Base-by-base conservation (phyloP, 2,797 vertebrate genomes). In the Erpetoichthys calabaricus region DNA sequence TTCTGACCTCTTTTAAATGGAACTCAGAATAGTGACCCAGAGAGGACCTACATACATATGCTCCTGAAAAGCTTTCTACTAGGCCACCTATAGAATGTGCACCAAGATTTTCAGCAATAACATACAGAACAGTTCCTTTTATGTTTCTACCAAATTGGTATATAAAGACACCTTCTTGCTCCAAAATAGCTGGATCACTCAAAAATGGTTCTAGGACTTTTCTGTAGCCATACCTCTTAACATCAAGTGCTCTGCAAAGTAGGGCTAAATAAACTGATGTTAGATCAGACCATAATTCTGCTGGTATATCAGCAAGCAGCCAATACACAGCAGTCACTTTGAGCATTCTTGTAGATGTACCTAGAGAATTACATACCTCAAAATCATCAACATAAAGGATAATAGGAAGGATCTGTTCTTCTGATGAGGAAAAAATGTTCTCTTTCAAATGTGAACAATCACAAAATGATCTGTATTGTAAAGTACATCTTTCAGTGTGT, bases 261-360 rank as follows among this genome's bases (percentile, higher is more conserved):
- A 67, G 10, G 3, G 45, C 65, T 45, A 65, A 7, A 55, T 62
- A 58, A 55, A 67, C 59, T 3, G 65, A 65, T 45, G 6, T 64
- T 3, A 67, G 44, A 57, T 51, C 47, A 8, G 66, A 51, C 4
- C 41, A n/a, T 47, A 47, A 66, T n/a, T 53, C n/a, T 42, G 45
- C 9, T n/a, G 55, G 52, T 3, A 64, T n/a, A 44, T 63, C 63
- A 10, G 45, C 59, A 53, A 66, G 59, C 2, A 61, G 57, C 53
- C 62, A 66, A 57, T 68, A 66, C 5, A 68, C 63, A 7, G 62
- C 54, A 55, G 64, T 67, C 44, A 63, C 61, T 6, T 55, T 65
- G 25, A 70, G 65, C 6, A 64, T 68, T 8, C 62, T 64, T 44
- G 55, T 4, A 7, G 62, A 68, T 44, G 60, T 63, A 54, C 66